Base-by-base conservation (phyloP, 2,888 invertebrate species). In the Argyresthia albistria region DNA sequence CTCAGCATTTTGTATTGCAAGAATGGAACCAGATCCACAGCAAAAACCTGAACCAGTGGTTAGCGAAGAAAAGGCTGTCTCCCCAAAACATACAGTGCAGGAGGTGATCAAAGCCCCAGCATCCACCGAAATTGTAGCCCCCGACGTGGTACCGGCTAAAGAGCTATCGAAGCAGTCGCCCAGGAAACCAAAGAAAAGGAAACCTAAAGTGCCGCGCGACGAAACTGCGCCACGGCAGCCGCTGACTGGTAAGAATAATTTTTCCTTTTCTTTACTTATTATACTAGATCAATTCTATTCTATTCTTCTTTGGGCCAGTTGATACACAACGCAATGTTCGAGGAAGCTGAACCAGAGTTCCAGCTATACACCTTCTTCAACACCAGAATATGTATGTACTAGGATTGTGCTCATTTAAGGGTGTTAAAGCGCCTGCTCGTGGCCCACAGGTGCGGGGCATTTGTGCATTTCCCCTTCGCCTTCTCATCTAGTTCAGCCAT, bases 341-440 rank as follows among this genome's bases (percentile, higher is more conserved):
- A 98, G 71, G 99, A 99, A 74, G 97, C 97, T 0, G 97, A 98
- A 64, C 95, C 97, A 0, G 99, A 99, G 75, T 98, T 98, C 73
- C 98, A 98, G 70, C 97, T 97, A 69, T 97, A 97, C 72, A 99
- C 99, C 0, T 98, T 98, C 83, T 99, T 99, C 83, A 97, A 97
- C 73, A 99, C 99, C 0, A 91, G 96, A 62, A 96, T 98, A 61
- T 93, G 95, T 80, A 67, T 88, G 74, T 63, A 39, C 48, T 35
- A n/a, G n/a, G 6, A 25, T 25, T 25, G 25, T 25, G 25, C 25
- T 25, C 25, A 4, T 25, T 4, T 25, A 25, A 25, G n/a, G n/a
- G n/a, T n/a, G n/a, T n/a, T n/a, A n/a, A n/a, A n/a, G n/a, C n/a
- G n/a, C n/a, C n/a, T n/a, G n/a, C n/a, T n/a, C n/a, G n/a, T n/a